Conservation (phyloP, 2,797 vertebrate genomes). For the Myoxocephalus aenaeus region DNA sequence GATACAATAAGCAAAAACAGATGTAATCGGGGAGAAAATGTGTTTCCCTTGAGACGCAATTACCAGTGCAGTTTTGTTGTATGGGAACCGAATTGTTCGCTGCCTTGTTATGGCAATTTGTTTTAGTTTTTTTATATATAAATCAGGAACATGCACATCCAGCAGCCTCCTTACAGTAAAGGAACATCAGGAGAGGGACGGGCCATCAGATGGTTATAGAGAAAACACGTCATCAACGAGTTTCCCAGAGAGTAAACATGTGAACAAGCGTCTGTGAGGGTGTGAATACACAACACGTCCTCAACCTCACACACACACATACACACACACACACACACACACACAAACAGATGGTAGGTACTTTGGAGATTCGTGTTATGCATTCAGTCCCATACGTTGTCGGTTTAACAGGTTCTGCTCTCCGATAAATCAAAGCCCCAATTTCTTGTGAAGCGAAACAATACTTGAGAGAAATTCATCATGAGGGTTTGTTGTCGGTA, state of each 20-base stretch:
- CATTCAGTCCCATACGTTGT: not conserved
- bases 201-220: not conserved
- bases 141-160: not conserved
- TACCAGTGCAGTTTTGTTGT: too few species aligned
- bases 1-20: not conserved
- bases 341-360: constrained; percentile 13
- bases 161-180: not conserved
- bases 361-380: constrained; percentile 27
- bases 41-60: too few species aligned
- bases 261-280: constrained; percentile 3
- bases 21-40: not conserved
- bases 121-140: not conserved
- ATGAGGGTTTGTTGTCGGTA: not conserved
- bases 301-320: not conserved
- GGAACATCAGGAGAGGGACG: too few species aligned
- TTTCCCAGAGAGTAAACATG: not conserved
- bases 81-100: too few species aligned
- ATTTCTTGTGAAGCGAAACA: constrained; percentile 4
- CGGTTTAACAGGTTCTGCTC: constrained; percentile 9
- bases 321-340: constrained; percentile 3
- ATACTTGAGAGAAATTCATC: not conserved
- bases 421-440: constrained; percentile 23
- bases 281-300: not conserved
- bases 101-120: too few species aligned
- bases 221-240: not conserved